phyloP scores from a whole-genome alignment of 2,888 invertebrate genomes.

The Amaurobius ferox region DNA sequence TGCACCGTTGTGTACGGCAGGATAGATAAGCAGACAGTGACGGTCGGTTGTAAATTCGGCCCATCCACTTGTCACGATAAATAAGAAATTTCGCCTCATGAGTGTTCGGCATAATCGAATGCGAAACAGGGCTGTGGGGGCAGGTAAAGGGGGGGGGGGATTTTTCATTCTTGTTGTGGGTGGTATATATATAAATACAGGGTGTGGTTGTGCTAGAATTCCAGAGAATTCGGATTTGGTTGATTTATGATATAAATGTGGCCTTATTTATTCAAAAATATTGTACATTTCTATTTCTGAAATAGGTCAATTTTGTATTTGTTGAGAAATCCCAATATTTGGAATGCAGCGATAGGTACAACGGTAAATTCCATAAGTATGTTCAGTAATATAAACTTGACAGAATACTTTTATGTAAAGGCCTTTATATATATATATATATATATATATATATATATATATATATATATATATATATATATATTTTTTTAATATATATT shows the following conservation, averaged over 20 bases:
- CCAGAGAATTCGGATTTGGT: slow-evolving; percentile 6
- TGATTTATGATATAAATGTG: slow-evolving; percentile 6
- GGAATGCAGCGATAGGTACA: too few species aligned
- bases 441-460: too few species aligned
- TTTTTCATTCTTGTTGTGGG: slow-evolving; percentile 38
- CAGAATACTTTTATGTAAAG: too few species aligned
- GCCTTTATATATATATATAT: too few species aligned
- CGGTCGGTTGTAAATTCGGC: slow-evolving; percentile 38
- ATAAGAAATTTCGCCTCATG: slow-evolving; percentile 41
- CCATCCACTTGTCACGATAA: slow-evolving; percentile 47
- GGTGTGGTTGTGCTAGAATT: slow-evolving; percentile 51
- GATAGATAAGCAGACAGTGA: slow-evolving; percentile 17
- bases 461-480: too few species aligned
- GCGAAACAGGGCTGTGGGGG: slow-evolving; percentile 2
- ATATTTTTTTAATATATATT: too few species aligned
- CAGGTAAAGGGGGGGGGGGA: slow-evolving; percentile 12
- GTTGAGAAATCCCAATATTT: too few species aligned
- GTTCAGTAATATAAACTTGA: too few species aligned
- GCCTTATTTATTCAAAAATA: too few species aligned
- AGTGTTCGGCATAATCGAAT: background rate
- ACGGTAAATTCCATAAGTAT: too few species aligned
- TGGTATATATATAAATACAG: slow-evolving; percentile 4
- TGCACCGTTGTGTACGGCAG: background rate
- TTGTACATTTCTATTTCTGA: too few species aligned
- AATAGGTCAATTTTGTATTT: too few species aligned